A percentile compares a stretch with the other conserved stretches of the same genome.
phyloP scores from a whole-genome alignment of 2,888 invertebrate species.

The Pheosia tremula region DNA sequence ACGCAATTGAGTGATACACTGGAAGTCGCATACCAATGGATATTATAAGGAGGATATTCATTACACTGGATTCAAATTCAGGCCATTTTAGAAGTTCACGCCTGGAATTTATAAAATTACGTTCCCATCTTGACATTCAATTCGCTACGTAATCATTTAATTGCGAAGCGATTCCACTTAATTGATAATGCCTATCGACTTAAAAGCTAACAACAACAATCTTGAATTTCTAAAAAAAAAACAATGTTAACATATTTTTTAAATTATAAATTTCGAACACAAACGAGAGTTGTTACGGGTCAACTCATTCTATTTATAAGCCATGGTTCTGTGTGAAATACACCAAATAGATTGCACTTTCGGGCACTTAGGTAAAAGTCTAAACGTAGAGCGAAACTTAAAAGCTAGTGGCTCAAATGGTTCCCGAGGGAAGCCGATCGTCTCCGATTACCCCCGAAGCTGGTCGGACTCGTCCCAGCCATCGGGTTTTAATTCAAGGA shows the following conservation, averaged over 20 bases:
- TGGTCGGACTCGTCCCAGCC: neutral
- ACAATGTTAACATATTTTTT: too few relatives aligned
- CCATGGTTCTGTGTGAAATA: conserved; percentile 34
- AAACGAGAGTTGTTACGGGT: too few relatives aligned
- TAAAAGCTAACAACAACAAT: too few relatives aligned
- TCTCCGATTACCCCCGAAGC: conserved; percentile 30
- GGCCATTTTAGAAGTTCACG: conserved; percentile 19
- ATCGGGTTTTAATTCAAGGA: neutral
- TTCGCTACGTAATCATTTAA: neutral
- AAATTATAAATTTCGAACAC: too few relatives aligned
- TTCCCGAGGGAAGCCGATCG: conserved; percentile 47
- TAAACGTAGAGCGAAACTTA: conserved; percentile 60
- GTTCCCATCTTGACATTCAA: conserved; percentile 20
- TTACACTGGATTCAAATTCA: conserved; percentile 9
- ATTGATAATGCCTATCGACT: too few relatives aligned
- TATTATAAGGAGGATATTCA: too few relatives aligned
- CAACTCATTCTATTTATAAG: neutral
- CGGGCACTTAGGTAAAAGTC: conserved; percentile 60
- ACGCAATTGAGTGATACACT: too few relatives aligned
- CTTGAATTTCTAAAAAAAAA: too few relatives aligned
- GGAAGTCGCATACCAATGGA: too few relatives aligned
- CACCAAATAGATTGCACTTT: conserved; percentile 56
- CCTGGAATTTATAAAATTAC: conserved; percentile 35
- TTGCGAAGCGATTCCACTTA: too few relatives aligned
- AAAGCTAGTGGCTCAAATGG: conserved; percentile 59